Evolutionary conservation across 1,140 invertebrate genomes (phyloP), one percentile per base, ranked within the genome.

Genomic region (Drosophila ananassae): DNA sequence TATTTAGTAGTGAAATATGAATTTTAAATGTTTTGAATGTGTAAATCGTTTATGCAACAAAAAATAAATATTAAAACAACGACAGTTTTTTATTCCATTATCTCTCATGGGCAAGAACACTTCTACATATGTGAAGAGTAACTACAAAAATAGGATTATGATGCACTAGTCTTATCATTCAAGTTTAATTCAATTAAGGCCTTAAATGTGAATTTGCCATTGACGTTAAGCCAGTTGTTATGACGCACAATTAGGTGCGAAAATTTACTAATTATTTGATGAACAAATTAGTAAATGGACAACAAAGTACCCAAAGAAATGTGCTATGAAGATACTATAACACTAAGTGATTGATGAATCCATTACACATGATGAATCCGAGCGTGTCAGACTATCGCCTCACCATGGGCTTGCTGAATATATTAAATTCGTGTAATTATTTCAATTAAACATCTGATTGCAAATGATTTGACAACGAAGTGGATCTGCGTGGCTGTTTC

Each of bases 21-120:
- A 83, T 83, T 82, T 82, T 79, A 79, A 83, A 71, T 82, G 75
- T 82, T 83, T 82, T 82, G 66, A 79, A 64, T 84, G 77, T 80
- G 77, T 80, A 84, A 79, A 80, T 46, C 69, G 75, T 79, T 84
- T 79, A 80, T 84, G 81, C 66, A 53, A 56, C 62, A 50, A 50
- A 71, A 75, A 76, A 68, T 76, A 76, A 77, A 77, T 53, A 54
- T 61, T 73, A 73, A 73, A 68, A 80, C 73, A 30, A 17, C 2
- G 7, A 32, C 8, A 10, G 32, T 32, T 12, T 3, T 37, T 3
- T 3, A 1, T 37, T 4, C 1, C 5, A 37, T 12, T 37, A 37
- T 12, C 34, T 37, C 10, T 37, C 34, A 37, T 37, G 10, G 34
- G 34, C 12, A 37, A 4, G 2, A n/a, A 12, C 3, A n/a, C 12